phyloP scores from a whole-genome alignment of 23 tunicate species.

The Halocynthia roretzi region DNA sequence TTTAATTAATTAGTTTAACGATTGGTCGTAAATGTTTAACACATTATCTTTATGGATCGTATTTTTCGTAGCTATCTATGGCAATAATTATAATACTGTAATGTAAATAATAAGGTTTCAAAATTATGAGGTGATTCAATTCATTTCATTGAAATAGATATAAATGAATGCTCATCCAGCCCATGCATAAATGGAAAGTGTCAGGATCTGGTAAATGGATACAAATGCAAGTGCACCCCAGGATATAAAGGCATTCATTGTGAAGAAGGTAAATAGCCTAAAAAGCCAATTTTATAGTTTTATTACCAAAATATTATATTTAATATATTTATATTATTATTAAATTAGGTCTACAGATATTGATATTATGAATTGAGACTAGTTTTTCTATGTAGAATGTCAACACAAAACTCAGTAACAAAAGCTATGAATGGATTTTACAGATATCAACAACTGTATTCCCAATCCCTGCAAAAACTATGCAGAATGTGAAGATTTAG shows the following conservation, averaged over 20 bases:
- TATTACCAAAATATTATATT: too few relatives aligned
- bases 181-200: constrained; percentile 1
- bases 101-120: neutral
- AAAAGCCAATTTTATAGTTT: too few relatives aligned
- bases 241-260: neutral
- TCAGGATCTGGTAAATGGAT: neutral
- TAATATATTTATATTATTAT: too few relatives aligned
- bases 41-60: too few relatives aligned
- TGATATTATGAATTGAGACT: too few relatives aligned
- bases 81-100: neutral
- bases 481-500: constrained; percentile 46
- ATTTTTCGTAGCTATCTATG: too few relatives aligned
- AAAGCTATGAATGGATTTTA: too few relatives aligned
- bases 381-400: too few relatives aligned
- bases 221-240: neutral
- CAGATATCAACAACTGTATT: neutral
- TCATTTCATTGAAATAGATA: neutral
- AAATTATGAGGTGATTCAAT: neutral
- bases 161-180: neutral
- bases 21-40: neutral
- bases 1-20: neutral
- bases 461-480: constrained; percentile 63
- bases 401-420: too few relatives aligned
- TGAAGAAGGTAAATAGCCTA: constrained; percentile 2
- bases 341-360: too few relatives aligned